Base-by-base conservation (phyloP, 1,140 invertebrate species). In the Drosophila hydei region DNA sequence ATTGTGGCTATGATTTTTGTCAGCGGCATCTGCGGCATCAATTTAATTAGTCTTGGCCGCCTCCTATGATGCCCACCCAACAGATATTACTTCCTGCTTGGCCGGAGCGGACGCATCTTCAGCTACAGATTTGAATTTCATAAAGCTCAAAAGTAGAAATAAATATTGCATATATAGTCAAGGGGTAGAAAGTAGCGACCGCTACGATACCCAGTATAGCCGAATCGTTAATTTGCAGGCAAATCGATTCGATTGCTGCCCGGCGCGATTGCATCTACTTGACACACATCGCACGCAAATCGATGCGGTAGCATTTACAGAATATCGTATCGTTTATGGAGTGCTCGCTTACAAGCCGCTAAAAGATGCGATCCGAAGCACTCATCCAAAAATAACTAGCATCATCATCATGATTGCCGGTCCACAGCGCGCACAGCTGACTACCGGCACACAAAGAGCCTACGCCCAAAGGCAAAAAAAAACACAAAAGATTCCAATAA, bases 271-370 rank as follows among this genome's bases (percentile, higher is more conserved):
- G 83, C 83, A 88, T 88, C 84, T 88, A 88, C 83, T 88, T 88
- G 83, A 88, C 83, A 88, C 83, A 88, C 83, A 88, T 88, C 78
- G 83, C 72, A 88, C 83, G 78, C 83, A 88, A 88, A 88, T 88
- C 81, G 83, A 85, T 85, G 81, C 81, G 81, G 83, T 75, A 85
- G 81, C 81, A 81, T 72, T 87, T 87, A 87, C 81, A 87, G 65
- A 72, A 68, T 63, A 58, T 59, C 33, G 51, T 54, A 59, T 75
- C 50, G 19, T 23, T 50, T 72, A 76, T 71, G 42, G 42, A 40
- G 36, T 30, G 55, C 12, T 12, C 38, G 23, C 40, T 55, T 33
- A 33, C 61, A 59, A 33, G 19, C 47, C 59, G 47, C 50, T 59
- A 62, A 33, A 69, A 69, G 65, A 69, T 69, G 65, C 59, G 48